A percentile compares a stretch with the other conserved stretches of the same genome.
These are phyloP conservation scores for Odontomachus brunneus DNA, from an alignment of 1,140 invertebrate genomes.

Conservation along the genomic window DNA sequence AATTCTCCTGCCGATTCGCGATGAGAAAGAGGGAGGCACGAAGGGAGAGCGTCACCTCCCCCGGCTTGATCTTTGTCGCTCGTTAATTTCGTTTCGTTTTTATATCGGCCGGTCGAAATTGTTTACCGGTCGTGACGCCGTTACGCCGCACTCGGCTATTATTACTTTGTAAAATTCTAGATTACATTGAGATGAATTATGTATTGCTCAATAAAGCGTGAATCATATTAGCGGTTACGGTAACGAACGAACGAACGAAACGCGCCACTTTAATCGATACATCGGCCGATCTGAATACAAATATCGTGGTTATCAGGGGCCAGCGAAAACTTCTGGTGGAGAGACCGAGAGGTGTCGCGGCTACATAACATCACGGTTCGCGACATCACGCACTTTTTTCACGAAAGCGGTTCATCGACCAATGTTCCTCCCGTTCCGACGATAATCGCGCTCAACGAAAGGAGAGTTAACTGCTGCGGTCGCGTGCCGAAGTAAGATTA, in stretches of 20 bases:
- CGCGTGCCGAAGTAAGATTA: constrained; percentile 57
- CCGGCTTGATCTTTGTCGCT: not conserved
- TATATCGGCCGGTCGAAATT: constrained; percentile 13
- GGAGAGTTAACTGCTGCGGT: constrained; percentile 49
- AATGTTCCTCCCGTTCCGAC: not conserved
- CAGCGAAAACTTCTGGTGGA: not conserved
- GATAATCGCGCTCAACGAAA: constrained; percentile 27
- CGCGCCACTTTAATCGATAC: constrained; percentile 19
- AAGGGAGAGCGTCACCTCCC: too few species aligned
- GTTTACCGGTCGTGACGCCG: constrained; percentile 19
- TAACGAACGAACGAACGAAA: constrained; percentile 8
- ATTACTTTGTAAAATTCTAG: constrained; percentile 26
- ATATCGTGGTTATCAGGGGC: not conserved
- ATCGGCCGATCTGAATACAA: not conserved
- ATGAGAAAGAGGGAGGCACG: not conserved
- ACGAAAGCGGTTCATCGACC: constrained; percentile 26
- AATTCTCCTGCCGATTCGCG: not conserved
- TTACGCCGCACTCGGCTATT: not conserved
- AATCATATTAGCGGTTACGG: constrained; percentile 32
- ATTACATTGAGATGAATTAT: constrained; percentile 7
- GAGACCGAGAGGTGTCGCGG: not conserved
- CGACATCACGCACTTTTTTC: constrained; percentile 6
- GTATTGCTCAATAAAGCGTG: constrained; percentile 32
- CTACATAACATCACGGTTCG: too few species aligned
- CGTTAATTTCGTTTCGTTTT: not conserved